Evolutionary conservation across 2,113 vertebrate genomes (phyloP).

Genomic region (Aix galericulata): DNA sequence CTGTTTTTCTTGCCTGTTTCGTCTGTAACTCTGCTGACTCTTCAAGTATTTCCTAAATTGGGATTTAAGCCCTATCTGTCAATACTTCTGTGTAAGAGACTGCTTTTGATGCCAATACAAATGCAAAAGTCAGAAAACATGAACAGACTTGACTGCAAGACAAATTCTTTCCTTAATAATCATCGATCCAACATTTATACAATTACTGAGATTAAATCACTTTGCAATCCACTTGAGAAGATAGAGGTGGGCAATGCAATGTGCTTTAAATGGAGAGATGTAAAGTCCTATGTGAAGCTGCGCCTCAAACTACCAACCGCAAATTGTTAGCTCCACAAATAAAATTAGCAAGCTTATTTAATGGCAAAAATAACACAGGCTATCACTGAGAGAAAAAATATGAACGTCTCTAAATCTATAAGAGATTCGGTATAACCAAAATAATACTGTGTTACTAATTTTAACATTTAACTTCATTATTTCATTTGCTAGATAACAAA

Average conservation of each 20-base stretch:
- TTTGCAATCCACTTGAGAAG: not conserved
- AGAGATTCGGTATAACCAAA: not conserved
- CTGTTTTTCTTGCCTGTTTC: slow-evolving; percentile 69
- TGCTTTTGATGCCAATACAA: not conserved
- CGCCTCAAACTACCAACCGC: not conserved
- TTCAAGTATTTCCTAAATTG: slow-evolving; percentile 78
- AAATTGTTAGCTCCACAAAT: not conserved
- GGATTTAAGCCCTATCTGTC: slow-evolving; percentile 63
- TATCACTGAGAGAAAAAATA: not conserved
- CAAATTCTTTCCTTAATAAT: not conserved
- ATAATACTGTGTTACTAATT: not conserved
- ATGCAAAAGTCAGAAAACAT: not conserved
- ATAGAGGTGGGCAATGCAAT: not conserved
- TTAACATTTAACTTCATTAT: not conserved
- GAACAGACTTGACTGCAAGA: not conserved
- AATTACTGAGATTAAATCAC: not conserved
- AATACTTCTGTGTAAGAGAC: not conserved
- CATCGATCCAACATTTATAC: not conserved
- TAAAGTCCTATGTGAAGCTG: not conserved
- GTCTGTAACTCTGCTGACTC: slow-evolving; percentile 69
- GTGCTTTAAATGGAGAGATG: not conserved
- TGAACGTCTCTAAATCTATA: accelerated
- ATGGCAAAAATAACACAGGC: not conserved
- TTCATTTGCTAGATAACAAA: not conserved
- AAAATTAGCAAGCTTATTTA: not conserved